Conservation (phyloP, 1,140 invertebrate species). For the Rhopalosiphum maidis region DNA sequence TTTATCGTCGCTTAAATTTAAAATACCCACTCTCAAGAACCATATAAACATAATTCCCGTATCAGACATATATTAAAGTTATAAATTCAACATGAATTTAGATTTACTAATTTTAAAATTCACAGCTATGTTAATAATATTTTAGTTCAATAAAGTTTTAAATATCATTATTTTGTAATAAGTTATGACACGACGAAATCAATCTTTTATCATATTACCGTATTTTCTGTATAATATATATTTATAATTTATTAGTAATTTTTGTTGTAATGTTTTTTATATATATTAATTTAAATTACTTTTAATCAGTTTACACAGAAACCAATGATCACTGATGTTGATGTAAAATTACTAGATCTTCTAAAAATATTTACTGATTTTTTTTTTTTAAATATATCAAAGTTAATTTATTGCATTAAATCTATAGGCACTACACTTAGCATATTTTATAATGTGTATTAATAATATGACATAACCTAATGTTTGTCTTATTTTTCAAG, state of each 20-base stretch:
- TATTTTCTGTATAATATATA: neutral
- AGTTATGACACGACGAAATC: neutral
- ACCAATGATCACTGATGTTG: neutral
- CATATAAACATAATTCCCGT: neutral
- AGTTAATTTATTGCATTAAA: neutral
- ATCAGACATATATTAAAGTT: neutral
- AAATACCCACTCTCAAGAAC: neutral
- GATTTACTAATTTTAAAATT: neutral
- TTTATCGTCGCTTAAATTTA: neutral
- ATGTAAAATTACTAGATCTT: neutral
- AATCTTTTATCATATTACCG: neutral
- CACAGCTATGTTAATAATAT: neutral
- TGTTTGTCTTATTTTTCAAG: constrained; percentile 64
- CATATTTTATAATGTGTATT: neutral
- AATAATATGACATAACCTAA: neutral
- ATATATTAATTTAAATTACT: neutral
- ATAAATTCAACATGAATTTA: neutral
- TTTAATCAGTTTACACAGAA: neutral
- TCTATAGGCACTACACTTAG: neutral
- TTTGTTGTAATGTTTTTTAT: too few species aligned
- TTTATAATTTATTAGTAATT: too few species aligned
- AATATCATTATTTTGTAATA: neutral
- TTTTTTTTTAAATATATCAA: too few species aligned
- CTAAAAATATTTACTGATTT: neutral
- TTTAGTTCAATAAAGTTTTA: neutral